Base-by-base conservation (phyloP, 1,140 invertebrate species). In the Drosophila rhopaloa region DNA sequence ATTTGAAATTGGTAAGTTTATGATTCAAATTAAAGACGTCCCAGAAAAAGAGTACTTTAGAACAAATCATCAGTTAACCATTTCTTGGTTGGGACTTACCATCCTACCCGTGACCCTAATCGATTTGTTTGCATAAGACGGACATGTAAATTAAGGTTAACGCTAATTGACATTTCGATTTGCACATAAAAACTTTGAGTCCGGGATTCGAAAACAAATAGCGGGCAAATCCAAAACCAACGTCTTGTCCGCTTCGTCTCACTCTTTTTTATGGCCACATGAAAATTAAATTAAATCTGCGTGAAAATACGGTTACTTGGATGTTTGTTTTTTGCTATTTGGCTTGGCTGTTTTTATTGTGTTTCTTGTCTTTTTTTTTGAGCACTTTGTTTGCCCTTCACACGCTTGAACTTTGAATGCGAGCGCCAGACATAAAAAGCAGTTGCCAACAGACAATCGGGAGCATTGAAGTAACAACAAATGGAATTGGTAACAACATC, bases 261-360 rank as follows among this genome's bases (percentile, higher is more conserved):
- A 8, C 16, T 37, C 41, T 32, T 46, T 73, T 85, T 81, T 75
- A 79, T 83, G 71, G 41, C 57, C 80, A 67, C 79, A 83, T 55
- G 53, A 76, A 88, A 80, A 79, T 82, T 76, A 80, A 88, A 88
- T 88, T 76, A 79, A 80, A 66, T 41, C 66, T 67, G 19, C 76
- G 77, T 82, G 79, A 88, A 86, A 86, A 86, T 82, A 66, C 71
- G 72, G 60, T 79, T 78, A 78, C 80, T 85, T 81, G 27, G 53
- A 24, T 63, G 32, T 54, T 60, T 35, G 71, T 48, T 59, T 67
- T 74, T 50, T 56, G 50, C 61, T 19, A 2, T 53, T 63, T 67
- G 60, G 60, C 51, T 62, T 56, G 11, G 27, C 24, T 14, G 38
- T 60, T 9, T 54, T 19, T 24, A 24, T 24, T 24, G 24, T 24